phyloP scores from a whole-genome alignment of 1,140 invertebrate species.

The Heliothis virescens region DNA sequence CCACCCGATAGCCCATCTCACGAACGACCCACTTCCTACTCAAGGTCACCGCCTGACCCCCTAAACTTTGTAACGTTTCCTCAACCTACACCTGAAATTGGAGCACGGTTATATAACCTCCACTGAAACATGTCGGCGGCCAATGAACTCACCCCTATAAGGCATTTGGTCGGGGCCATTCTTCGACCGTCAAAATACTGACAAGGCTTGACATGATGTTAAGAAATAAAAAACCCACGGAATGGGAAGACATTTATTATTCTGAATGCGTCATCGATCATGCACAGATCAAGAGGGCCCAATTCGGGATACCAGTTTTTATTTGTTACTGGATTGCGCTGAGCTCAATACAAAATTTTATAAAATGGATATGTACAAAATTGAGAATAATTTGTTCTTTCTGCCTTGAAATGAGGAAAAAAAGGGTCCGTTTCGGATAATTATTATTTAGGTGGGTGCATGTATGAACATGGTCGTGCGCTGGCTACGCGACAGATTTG shows the following conservation, averaged over 20 bases:
- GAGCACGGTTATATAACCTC: slow-evolving; percentile 44
- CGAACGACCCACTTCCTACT: slow-evolving; percentile 80
- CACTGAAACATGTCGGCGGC: slow-evolving; percentile 43
- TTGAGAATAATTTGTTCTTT: not conserved
- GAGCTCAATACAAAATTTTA: not conserved
- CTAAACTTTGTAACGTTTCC: slow-evolving; percentile 76
- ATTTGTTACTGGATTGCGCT: slow-evolving; percentile 30
- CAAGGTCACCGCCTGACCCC: slow-evolving; percentile 83
- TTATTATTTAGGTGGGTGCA: slow-evolving; percentile 25
- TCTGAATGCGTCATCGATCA: slow-evolving; percentile 59
- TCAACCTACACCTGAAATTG: slow-evolving; percentile 62
- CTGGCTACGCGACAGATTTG: slow-evolving; percentile 74
- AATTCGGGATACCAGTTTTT: slow-evolving; percentile 52
- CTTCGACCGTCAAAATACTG: slow-evolving; percentile 42
- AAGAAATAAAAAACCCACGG: slow-evolving; percentile 45
- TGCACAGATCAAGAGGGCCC: slow-evolving; percentile 51
- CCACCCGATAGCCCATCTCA: slow-evolving; percentile 84
- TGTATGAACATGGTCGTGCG: slow-evolving; percentile 44
- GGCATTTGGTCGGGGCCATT: slow-evolving; percentile 25
- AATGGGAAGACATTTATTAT: slow-evolving; percentile 56
- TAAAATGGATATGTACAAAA: not conserved
- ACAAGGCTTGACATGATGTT: slow-evolving; percentile 35
- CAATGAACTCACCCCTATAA: slow-evolving; percentile 30
- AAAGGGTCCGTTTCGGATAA: slow-evolving; percentile 4
- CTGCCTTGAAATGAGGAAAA: not conserved